Percentiles rank a stretch among this genome's conserved stretches.
Evolutionary conservation across 53 echinoderm and acorn worm genomes (phyloP).

Genomic region (Arbacia lixula): DNA sequence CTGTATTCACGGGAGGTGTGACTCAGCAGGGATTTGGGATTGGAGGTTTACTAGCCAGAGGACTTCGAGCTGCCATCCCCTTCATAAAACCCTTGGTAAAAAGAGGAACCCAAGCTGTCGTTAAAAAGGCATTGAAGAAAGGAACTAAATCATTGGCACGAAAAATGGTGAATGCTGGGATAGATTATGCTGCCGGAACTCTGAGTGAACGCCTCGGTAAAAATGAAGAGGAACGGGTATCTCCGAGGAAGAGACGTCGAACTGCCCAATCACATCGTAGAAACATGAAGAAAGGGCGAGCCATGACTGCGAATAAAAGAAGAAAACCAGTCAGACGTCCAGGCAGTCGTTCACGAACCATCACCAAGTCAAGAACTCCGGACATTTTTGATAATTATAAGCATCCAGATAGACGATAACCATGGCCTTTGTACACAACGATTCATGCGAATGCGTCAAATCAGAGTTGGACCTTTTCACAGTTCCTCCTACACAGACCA

Average conservation of each 20-base stretch:
- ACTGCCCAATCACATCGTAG: background rate
- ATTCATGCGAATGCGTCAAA: constrained; percentile 77
- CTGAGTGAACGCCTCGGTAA: constrained; percentile 18
- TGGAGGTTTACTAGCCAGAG: constrained; percentile 43
- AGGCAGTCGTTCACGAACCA: background rate
- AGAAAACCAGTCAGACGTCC: constrained; percentile 12
- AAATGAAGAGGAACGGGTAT: constrained; percentile 1
- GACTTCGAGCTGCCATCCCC: constrained; percentile 45
- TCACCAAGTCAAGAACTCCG: constrained; percentile 19
- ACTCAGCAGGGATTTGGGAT: constrained; percentile 24
- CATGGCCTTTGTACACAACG: constrained; percentile 73
- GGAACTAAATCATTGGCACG: constrained; percentile 47
- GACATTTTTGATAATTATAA: constrained; percentile 44
- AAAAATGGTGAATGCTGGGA: constrained; percentile 56
- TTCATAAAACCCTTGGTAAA: constrained; percentile 50
- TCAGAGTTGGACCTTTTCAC: constrained; percentile 74
- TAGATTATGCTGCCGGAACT: constrained; percentile 51
- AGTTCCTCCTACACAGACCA: constrained; percentile 74
- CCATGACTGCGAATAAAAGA: constrained; percentile 50
- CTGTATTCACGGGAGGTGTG: constrained; percentile 38
- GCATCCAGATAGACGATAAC: background rate
- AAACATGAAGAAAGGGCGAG: background rate
- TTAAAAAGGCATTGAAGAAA: constrained; percentile 6
- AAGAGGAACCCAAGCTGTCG: constrained; percentile 1
- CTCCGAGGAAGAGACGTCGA: constrained; percentile 21